Evolutionary conservation across 2,888 invertebrate species (phyloP).

Genomic region (Dione vanillae): DNA sequence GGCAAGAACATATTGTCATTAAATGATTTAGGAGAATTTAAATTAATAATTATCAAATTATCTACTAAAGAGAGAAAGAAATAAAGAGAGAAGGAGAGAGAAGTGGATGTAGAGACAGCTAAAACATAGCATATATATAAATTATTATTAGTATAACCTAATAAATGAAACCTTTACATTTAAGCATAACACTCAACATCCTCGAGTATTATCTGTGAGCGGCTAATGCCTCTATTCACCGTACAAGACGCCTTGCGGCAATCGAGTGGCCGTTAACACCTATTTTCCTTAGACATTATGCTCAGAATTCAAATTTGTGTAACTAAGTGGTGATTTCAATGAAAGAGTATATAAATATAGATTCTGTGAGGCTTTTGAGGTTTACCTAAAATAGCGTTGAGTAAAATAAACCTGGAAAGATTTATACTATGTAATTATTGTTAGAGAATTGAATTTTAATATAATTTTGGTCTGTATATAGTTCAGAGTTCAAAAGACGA

Average conservation of each 20-base stretch:
- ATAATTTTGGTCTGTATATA: too few relatives aligned
- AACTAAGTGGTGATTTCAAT: not conserved
- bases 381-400: too few relatives aligned
- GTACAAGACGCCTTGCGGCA: constrained; percentile 33
- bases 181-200: constrained; percentile 6
- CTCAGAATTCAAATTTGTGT: constrained; percentile 10
- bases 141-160: constrained; percentile 5
- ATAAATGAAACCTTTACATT: not conserved
- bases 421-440: too few relatives aligned
- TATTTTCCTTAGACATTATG: constrained; percentile 16
- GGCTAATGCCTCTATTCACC: constrained; percentile 29
- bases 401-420: too few relatives aligned
- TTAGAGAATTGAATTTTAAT: too few relatives aligned
- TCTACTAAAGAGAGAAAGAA: not conserved
- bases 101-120: too few relatives aligned
- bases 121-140: not conserved
- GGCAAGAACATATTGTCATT: too few relatives aligned
- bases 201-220: constrained; percentile 9
- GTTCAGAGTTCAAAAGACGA: too few relatives aligned
- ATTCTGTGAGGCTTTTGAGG: too few relatives aligned
- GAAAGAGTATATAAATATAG: not conserved
- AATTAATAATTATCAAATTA: too few relatives aligned
- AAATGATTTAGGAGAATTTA: too few relatives aligned
- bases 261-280: constrained; percentile 31
- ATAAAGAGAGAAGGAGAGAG: too few relatives aligned